Percentiles rank a stretch among this genome's conserved stretches.
phyloP scores from a whole-genome alignment of 1,140 invertebrate species.

The Charaxes varanes region DNA sequence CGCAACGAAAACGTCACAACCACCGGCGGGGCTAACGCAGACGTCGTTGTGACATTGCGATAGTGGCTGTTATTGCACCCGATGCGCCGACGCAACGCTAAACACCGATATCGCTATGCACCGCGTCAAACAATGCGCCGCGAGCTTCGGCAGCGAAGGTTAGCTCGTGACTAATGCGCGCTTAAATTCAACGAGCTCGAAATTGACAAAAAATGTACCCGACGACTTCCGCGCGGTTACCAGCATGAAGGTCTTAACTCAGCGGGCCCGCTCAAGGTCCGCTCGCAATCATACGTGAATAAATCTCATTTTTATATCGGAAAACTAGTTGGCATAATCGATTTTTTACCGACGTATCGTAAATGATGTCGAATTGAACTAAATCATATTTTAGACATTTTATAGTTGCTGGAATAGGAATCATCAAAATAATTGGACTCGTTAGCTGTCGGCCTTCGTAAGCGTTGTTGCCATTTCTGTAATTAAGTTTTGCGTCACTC shows the following conservation, averaged over 20 bases:
- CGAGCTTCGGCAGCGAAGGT: conserved; percentile 43
- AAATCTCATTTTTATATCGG: conserved; percentile 57
- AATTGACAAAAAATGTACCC: conserved; percentile 68
- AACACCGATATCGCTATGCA: conserved; percentile 49
- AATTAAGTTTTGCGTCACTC: conserved; percentile 70
- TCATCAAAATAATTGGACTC: conserved; percentile 61
- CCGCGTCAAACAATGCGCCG: conserved; percentile 43
- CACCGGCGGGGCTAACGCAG: conserved; percentile 45
- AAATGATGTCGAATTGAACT: conserved; percentile 40
- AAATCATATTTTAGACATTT: conserved; percentile 46
- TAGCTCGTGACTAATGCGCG: conserved; percentile 65
- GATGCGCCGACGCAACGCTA: conserved; percentile 25
- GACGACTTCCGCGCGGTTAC: conserved; percentile 71
- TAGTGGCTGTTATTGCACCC: conserved; percentile 60
- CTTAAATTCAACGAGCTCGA: conserved; percentile 63
- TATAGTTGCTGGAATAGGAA: conserved; percentile 44
- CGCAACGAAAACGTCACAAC: conserved; percentile 30
- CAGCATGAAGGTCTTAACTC: conserved; percentile 67
- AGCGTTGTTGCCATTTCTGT: conserved; percentile 56
- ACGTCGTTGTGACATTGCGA: conserved; percentile 63
- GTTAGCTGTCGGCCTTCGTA: conserved; percentile 55
- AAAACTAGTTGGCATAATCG: conserved; percentile 54
- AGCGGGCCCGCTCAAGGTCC: conserved; percentile 64
- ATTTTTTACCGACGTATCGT: conserved; percentile 43
- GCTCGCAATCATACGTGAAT: conserved; percentile 68